Percentiles rank a stretch among this genome's conserved stretches.
Evolutionary conservation across 2,113 vertebrate genomes (phyloP).

Genomic region (Eptesicus fuscus): DNA sequence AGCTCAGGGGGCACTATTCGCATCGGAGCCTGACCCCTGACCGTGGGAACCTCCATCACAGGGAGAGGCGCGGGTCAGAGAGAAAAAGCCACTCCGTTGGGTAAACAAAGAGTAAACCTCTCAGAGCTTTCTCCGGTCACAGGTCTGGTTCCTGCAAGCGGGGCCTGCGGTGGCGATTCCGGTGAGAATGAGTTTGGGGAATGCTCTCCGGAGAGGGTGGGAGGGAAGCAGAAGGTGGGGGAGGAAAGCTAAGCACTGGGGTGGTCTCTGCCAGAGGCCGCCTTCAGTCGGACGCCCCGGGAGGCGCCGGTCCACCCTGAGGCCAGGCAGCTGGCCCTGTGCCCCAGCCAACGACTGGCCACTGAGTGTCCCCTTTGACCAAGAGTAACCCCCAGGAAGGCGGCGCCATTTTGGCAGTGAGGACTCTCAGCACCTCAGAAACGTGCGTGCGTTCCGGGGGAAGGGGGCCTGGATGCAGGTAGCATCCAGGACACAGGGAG

Average conservation of each 20-base stretch:
- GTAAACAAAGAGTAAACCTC: neutral
- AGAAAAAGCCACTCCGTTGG: neutral
- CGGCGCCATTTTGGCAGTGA: neutral
- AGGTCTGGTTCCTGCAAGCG: neutral
- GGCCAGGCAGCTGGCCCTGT: neutral
- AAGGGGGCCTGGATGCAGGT: neutral
- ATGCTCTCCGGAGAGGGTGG: neutral
- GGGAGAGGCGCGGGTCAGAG: neutral
- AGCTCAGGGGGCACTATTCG: neutral
- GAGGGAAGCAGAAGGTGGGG: neutral
- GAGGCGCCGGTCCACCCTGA: neutral
- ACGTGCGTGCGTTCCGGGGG: fast-evolving
- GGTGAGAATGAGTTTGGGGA: neutral
- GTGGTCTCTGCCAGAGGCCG: neutral
- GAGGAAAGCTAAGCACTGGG: neutral
- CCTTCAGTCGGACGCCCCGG: neutral
- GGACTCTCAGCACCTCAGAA: neutral
- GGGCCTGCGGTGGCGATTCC: neutral
- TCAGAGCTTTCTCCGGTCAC: neutral
- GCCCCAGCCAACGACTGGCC: too few species aligned
- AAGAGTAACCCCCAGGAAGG: neutral
- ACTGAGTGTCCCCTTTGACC: neutral
- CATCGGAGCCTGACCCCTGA: neutral
- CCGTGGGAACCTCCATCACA: neutral
- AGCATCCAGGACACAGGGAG: neutral